Conservation (phyloP, 2,888 invertebrate species). For the Syrista parreyssii region DNA sequence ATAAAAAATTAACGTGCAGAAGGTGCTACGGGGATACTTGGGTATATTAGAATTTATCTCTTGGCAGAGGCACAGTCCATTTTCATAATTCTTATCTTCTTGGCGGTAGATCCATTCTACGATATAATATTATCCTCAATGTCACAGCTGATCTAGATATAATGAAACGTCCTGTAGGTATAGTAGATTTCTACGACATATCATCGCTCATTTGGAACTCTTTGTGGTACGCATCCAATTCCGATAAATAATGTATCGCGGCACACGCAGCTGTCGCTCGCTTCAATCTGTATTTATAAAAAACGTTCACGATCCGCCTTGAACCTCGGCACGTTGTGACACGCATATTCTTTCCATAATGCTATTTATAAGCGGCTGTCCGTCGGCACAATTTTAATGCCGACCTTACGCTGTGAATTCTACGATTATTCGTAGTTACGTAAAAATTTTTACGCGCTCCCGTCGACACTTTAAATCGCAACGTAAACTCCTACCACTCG, state of each 20-base stretch:
- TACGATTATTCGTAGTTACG: not conserved
- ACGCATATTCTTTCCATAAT: not conserved
- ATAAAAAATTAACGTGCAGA: not conserved
- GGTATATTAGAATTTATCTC: not conserved
- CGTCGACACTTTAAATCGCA: not conserved
- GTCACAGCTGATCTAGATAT: not conserved
- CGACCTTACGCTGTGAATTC: not conserved
- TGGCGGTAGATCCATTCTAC: not conserved
- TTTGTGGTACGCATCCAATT: not conserved
- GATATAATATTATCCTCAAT: not conserved
- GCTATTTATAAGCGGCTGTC: not conserved
- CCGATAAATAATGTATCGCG: not conserved
- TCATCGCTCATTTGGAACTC: not conserved
- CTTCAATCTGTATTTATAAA: not conserved
- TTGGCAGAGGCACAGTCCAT: not conserved
- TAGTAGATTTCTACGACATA: not conserved
- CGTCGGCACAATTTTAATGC: not conserved
- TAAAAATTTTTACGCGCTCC: not conserved
- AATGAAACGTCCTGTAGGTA: not conserved
- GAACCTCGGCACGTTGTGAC: not conserved
- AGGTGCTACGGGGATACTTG: not conserved
- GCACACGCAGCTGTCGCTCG: not conserved
- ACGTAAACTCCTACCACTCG: not conserved
- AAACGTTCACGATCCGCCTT: not conserved
- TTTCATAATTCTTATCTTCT: not conserved